A percentile compares a stretch with the other conserved stretches of the same genome.
These are phyloP conservation scores for Folsomia candida DNA, from an alignment of 2,888 invertebrate genomes.

Conservation along the genomic window DNA sequence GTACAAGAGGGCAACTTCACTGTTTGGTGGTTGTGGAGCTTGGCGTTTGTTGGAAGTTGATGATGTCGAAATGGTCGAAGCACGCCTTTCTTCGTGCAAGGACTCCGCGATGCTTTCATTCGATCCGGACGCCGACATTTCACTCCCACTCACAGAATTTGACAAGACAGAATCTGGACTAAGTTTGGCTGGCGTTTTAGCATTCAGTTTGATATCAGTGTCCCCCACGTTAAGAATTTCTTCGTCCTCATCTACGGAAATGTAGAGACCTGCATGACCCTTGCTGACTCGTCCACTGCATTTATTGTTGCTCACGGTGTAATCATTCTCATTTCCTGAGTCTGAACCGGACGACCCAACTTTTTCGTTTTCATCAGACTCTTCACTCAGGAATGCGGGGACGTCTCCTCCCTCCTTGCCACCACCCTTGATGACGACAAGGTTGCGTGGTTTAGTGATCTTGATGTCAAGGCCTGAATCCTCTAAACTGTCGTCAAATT, in stretches of 20 bases:
- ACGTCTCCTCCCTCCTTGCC: neutral
- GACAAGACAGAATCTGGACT: slow-evolving; percentile 50
- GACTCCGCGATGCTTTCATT: slow-evolving; percentile 47
- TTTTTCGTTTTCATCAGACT: neutral
- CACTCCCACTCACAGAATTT: slow-evolving; percentile 38
- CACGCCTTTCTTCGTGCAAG: slow-evolving; percentile 6
- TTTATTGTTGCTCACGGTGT: slow-evolving; percentile 34
- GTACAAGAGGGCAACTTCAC: slow-evolving; percentile 1
- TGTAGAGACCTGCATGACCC: slow-evolving; percentile 37
- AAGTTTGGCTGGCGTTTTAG: slow-evolving; percentile 36
- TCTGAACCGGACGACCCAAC: slow-evolving; percentile 48
- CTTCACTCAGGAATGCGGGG: too few species aligned
- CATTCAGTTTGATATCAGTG: slow-evolving; percentile 8
- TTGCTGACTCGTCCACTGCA: neutral
- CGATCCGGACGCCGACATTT: slow-evolving; percentile 46
- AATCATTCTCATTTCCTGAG: slow-evolving; percentile 50
- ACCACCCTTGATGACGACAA: neutral
- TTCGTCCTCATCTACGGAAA: slow-evolving; percentile 44
- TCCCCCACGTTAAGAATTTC: neutral
- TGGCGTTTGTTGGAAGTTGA: slow-evolving; percentile 25
- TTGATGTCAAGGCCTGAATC: slow-evolving; percentile 50
- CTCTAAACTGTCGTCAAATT: slow-evolving; percentile 50
- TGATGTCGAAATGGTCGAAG: neutral
- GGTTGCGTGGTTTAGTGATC: neutral
- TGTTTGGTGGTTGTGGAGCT: slow-evolving; percentile 39